Percentiles rank a stretch among this genome's conserved stretches.
Evolutionary conservation across 2,797 vertebrate genomes (phyloP).

Genomic region (Apogon talboti): DNA sequence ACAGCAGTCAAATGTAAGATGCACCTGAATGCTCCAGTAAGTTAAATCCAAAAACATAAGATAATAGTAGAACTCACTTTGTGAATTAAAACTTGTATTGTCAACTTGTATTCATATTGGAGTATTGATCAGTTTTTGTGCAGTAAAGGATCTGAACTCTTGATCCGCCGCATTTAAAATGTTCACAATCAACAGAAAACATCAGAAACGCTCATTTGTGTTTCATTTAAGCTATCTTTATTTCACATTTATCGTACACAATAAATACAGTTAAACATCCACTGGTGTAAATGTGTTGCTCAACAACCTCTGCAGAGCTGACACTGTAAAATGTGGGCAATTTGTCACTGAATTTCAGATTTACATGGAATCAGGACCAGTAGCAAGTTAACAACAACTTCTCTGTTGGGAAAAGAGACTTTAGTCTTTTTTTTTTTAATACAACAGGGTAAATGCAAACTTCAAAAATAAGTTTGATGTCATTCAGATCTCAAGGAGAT

Average conservation of each 20-base stretch:
- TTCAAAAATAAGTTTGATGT: conserved; percentile 95
- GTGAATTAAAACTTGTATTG: no score
- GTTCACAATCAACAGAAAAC: background rate
- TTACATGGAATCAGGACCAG: conserved; percentile 54
- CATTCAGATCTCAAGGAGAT: conserved; percentile 92
- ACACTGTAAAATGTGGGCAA: conserved; percentile 39
- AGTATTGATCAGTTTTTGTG: no score
- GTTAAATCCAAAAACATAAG: no score
- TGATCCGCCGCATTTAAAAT: no score
- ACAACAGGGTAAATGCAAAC: conserved; percentile 85
- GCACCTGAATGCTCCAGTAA: no score
- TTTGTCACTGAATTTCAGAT: conserved; percentile 58
- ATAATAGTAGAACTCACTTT: no score
- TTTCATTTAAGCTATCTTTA: conserved; percentile 87
- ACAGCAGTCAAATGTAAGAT: no score
- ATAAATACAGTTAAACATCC: conserved; percentile 97
- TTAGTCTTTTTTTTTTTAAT: conserved; percentile 52
- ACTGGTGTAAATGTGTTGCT: conserved; percentile 81
- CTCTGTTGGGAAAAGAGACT: conserved; percentile 58
- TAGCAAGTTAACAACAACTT: conserved; percentile 58
- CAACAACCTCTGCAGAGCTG: conserved; percentile 49
- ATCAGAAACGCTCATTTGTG: background rate
- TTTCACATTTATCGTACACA: conserved; percentile 95
- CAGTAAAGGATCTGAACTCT: no score
- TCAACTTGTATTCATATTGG: no score